phyloP scores from a whole-genome alignment of 2,888 invertebrate species.

The Diarsia dahlii region DNA sequence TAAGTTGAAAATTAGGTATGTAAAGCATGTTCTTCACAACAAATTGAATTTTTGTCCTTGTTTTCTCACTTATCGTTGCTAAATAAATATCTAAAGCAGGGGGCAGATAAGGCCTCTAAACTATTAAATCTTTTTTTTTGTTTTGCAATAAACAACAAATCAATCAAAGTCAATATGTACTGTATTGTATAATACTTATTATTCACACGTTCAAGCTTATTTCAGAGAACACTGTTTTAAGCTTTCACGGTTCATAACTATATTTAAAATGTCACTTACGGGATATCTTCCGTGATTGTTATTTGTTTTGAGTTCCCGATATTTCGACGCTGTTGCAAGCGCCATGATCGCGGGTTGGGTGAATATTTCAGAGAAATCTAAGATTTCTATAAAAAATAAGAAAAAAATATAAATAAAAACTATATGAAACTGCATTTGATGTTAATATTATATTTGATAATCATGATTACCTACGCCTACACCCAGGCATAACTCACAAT shows the following conservation, averaged over 20 bases:
- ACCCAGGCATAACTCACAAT: not conserved
- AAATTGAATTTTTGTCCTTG: not conserved
- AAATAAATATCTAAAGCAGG: not conserved
- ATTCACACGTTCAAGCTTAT: not conserved
- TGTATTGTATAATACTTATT: not conserved
- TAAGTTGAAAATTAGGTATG: not conserved
- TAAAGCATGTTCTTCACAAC: not conserved
- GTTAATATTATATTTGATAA: constrained; percentile 1
- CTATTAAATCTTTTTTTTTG: not conserved
- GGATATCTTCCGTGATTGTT: too few species aligned
- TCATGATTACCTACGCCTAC: not conserved
- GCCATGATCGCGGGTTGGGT: too few species aligned
- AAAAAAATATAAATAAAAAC: not conserved
- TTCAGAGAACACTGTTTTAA: too few species aligned
- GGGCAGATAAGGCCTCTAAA: too few species aligned
- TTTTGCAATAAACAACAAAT: not conserved
- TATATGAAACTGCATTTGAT: not conserved
- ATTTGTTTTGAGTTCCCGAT: too few species aligned
- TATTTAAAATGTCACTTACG: too few species aligned
- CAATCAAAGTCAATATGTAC: not conserved
- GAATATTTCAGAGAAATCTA: not conserved
- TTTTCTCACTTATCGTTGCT: not conserved
- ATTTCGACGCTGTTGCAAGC: too few species aligned
- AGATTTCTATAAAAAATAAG: not conserved
- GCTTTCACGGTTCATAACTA: too few species aligned